A percentile compares a stretch with the other conserved stretches of the same genome.
Evolutionary conservation across 2,888 invertebrate genomes (phyloP).

Genomic region (Amaurobius ferox): DNA sequence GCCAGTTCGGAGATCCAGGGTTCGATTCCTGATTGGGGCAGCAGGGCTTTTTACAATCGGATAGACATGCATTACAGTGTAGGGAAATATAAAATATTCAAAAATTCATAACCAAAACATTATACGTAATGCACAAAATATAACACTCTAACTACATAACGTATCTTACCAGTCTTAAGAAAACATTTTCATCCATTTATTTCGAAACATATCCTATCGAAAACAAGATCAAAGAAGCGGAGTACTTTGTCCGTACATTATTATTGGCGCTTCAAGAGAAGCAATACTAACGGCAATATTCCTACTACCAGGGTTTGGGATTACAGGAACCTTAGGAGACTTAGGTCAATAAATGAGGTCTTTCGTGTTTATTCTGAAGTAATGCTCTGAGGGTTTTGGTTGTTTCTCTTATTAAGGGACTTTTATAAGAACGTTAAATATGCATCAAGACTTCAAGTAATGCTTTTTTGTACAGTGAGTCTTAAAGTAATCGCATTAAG

Average conservation of each 20-base stretch:
- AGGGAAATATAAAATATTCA: too few species aligned
- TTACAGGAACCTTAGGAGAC: neutral
- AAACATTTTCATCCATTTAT: too few species aligned
- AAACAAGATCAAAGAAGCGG: neutral
- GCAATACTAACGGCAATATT: neutral
- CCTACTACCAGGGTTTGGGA: neutral
- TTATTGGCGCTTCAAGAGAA: neutral
- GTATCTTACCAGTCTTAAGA: too few species aligned
- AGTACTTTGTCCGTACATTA: neutral
- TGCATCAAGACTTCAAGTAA: neutral
- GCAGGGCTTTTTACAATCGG: too few species aligned
- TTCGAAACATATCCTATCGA: neutral
- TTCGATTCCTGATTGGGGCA: too few species aligned
- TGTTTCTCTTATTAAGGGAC: neutral
- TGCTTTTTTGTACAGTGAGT: neutral
- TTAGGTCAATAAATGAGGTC: slow-evolving; percentile 5
- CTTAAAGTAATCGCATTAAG: neutral
- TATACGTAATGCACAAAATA: too few species aligned
- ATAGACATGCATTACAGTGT: too few species aligned
- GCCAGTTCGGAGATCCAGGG: too few species aligned
- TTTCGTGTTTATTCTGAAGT: neutral
- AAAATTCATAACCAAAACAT: too few species aligned
- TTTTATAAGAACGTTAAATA: neutral
- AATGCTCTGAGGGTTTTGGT: neutral
- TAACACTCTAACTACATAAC: too few species aligned